Conservation (phyloP, 2,113 vertebrate genomes). For the Hydrolagus affinis region DNA sequence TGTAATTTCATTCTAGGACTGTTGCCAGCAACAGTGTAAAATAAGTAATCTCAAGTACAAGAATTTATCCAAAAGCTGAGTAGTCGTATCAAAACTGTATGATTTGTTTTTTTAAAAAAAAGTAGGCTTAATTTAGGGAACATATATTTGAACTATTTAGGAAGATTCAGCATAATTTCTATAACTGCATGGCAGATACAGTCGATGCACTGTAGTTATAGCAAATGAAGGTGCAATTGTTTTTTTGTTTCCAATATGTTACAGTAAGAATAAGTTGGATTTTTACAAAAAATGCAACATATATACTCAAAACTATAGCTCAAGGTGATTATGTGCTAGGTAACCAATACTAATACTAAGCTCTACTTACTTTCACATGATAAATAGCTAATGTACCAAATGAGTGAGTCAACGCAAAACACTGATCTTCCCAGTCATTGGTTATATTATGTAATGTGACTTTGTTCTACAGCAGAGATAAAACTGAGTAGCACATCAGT, state of each 20-base stretch:
- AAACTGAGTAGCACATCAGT: neutral
- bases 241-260: neutral
- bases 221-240: neutral
- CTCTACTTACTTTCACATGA: neutral
- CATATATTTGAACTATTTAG: constrained; percentile 19
- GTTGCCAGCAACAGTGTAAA: constrained; percentile 29
- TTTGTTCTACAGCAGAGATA: constrained; percentile 5
- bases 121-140: constrained; percentile 23
- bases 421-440: neutral
- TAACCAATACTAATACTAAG: neutral
- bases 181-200: constrained; percentile 8
- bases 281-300: neutral
- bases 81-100: constrained; percentile 23
- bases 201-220: neutral
- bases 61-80: constrained; percentile 28
- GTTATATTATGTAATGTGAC: neutral
- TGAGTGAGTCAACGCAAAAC: neutral
- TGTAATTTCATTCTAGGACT: constrained; percentile 12
- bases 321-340: neutral
- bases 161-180: constrained; percentile 10
- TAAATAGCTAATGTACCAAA: constrained; percentile 1
- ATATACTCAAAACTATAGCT: neutral
- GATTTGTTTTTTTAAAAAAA: constrained; percentile 24
- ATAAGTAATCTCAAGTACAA: constrained; percentile 8
- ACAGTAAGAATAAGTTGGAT: constrained; percentile 4